Evolutionary conservation across 1,140 invertebrate species (phyloP).

Genomic region (Drosophila pandora): DNA sequence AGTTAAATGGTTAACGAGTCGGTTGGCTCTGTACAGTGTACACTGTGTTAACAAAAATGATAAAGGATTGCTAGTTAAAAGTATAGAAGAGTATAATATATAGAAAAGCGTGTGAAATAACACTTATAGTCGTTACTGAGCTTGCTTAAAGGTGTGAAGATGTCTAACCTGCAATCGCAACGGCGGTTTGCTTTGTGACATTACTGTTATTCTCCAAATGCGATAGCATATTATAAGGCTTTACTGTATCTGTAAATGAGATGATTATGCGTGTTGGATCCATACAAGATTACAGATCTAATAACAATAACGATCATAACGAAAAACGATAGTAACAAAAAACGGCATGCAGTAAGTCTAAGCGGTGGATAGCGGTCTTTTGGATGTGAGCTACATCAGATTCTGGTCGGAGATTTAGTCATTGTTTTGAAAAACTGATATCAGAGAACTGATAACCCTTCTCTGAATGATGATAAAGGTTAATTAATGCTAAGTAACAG

Average conservation of each 20-base stretch:
- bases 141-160: constrained; percentile 43
- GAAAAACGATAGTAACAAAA: constrained; percentile 2
- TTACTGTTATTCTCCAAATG: constrained; percentile 84
- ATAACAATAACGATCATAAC: constrained; percentile 2
- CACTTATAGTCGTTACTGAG: constrained; percentile 44
- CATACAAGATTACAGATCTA: constrained; percentile 29
- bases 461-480: constrained; percentile 8
- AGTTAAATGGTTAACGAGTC: background rate
- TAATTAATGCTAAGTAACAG: constrained; percentile 30
- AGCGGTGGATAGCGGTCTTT: constrained; percentile 14
- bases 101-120: constrained; percentile 34
- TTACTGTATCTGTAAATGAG: constrained; percentile 82
- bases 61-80: constrained; percentile 28
- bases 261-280: constrained; percentile 65
- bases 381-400: background rate
- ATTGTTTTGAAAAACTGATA: too few species aligned
- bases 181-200: constrained; percentile 81
- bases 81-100: background rate
- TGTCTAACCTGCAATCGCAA: constrained; percentile 83
- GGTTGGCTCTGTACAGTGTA: constrained; percentile 9
- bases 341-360: constrained; percentile 37
- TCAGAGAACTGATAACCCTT: too few species aligned
- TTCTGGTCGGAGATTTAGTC: background rate
- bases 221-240: constrained; percentile 83
- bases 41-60: constrained; percentile 20